Evolutionary conservation across 2,113 vertebrate species (phyloP), one percentile per base, ranked within the genome.

Genomic region (Rafetus swinhoei): DNA sequence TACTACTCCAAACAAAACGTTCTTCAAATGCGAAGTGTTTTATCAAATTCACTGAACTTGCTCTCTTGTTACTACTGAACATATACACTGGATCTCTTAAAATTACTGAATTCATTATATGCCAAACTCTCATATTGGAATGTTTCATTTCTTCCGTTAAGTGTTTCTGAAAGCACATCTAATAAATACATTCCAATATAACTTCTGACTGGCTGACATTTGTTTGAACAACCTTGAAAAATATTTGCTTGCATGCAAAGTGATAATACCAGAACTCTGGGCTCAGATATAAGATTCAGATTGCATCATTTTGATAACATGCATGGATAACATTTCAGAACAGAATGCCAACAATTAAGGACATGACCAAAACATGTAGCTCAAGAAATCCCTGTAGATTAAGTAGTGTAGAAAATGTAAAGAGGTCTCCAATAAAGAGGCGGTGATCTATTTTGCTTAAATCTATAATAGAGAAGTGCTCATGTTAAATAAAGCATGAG

Each of bases 81-180:
- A 0, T 87, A 92, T 74, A 72, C 53, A 90, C 57, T 22, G 62
- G 45, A 94, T 87, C 19, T 24, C 86, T 84, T 55, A 80, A 90
- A 84, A 90, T 57, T 11, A 54, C 32, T 87, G 55, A 27, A 85
- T 86, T 95, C 5, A 3, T 79, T 92, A 91, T 93, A 87, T 93
- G 89, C 94, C 92, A 95, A 96, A 95, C 32, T 39, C n/a, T 86
- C 1, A 59, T 82, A 6, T 32, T 95, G 88, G 93, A n/a, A 4
- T 21, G 85, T 27, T 77, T 35, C 81, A 60, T 45, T 82, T 91
- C 57, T 16, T 39, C 83, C 14, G 2, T 52, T 3, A 77, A 57
- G 39, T 57, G 50, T 16, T n/a, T 74, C 83, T 83, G 1, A 29
- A 10, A 13, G 2, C 12, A 11, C 14, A 74, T 4, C 56, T 79